A percentile compares a stretch with the other conserved stretches of the same genome.
Evolutionary conservation across 2,113 vertebrate genomes (phyloP).

Genomic region (Girardinichthys multiradiatus): DNA sequence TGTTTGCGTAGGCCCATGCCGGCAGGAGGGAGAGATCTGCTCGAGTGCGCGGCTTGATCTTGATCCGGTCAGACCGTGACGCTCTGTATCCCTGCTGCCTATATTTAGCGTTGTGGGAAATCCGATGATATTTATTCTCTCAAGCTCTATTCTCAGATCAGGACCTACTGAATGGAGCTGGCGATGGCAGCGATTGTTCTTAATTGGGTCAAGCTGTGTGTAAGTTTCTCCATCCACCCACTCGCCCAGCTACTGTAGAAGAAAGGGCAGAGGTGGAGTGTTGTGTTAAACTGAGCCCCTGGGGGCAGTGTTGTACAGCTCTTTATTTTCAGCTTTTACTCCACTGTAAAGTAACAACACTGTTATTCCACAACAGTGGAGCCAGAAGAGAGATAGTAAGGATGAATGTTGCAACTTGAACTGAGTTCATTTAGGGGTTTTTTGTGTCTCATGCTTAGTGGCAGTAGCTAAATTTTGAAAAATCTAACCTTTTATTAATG

Average conservation of each 20-base stretch:
- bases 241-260: slow-evolving; percentile 29
- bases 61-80: slow-evolving; percentile 40
- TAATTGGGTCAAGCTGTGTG: slow-evolving; percentile 67
- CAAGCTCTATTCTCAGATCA: slow-evolving; percentile 25
- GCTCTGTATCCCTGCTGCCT: slow-evolving; percentile 23
- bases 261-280: slow-evolving; percentile 32
- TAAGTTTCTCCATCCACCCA: slow-evolving; percentile 50
- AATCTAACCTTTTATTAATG: background rate
- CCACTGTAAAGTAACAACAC: background rate
- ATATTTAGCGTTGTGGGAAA: slow-evolving; percentile 40
- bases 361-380: slow-evolving; percentile 12
- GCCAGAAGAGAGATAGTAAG: slow-evolving; percentile 1
- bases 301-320: slow-evolving; percentile 72
- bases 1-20: slow-evolving; percentile 42
- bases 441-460: background rate
- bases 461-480: background rate
- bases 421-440: background rate
- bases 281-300: slow-evolving; percentile 48
- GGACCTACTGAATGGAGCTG: slow-evolving; percentile 38
- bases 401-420: background rate
- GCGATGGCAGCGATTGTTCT: slow-evolving; percentile 44
- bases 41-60: slow-evolving; percentile 28
- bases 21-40: slow-evolving; percentile 40
- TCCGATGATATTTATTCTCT: slow-evolving; percentile 44
- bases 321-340: slow-evolving; percentile 18